Percentiles rank a stretch among this genome's conserved stretches.
Conservation (phyloP, 53 echinoderm and acorn worm species). For the Echinarachnius parma region DNA sequence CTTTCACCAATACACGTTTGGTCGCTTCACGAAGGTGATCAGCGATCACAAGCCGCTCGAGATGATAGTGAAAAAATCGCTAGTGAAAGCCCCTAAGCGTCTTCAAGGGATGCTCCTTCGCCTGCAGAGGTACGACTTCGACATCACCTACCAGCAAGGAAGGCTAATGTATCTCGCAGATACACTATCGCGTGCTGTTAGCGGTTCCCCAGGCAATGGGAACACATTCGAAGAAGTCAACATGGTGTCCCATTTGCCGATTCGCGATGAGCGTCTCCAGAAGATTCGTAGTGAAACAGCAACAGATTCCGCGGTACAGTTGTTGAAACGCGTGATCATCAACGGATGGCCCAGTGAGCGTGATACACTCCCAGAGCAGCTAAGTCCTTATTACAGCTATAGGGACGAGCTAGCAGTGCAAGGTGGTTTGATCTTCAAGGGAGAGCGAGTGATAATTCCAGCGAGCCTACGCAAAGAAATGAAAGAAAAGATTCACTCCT, state of each 20-base stretch:
- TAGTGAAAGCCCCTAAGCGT: slow-evolving; percentile 44
- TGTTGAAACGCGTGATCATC: slow-evolving; percentile 30
- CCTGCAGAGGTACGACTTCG: slow-evolving; percentile 48
- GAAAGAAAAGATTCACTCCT: slow-evolving; percentile 48
- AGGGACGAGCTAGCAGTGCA: slow-evolving; percentile 31
- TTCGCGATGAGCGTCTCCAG: too few species aligned
- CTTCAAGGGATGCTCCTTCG: slow-evolving; percentile 52
- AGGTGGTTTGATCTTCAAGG: slow-evolving; percentile 42
- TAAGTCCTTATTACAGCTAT: slow-evolving; percentile 22
- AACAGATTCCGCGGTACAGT: slow-evolving; percentile 32
- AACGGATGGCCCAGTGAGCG: slow-evolving; percentile 32
- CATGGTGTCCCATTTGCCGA: too few species aligned
- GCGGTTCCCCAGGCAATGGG: too few species aligned
- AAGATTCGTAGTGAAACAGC: not conserved
- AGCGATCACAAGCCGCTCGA: slow-evolving; percentile 62
- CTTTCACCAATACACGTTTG: slow-evolving; percentile 40
- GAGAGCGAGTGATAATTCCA: slow-evolving; percentile 38
- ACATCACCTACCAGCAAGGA: slow-evolving; percentile 39
- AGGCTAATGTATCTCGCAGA: too few species aligned
- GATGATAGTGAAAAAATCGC: slow-evolving; percentile 49
- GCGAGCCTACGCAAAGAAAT: slow-evolving; percentile 19
- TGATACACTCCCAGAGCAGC: slow-evolving; percentile 11
- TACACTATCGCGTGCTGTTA: too few species aligned
- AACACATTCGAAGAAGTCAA: too few species aligned
- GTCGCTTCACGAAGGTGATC: slow-evolving; percentile 22